Percentiles rank a stretch among this genome's conserved stretches.
Conservation (phyloP, 2,797 vertebrate species). For the Mionectes olivaceus region DNA sequence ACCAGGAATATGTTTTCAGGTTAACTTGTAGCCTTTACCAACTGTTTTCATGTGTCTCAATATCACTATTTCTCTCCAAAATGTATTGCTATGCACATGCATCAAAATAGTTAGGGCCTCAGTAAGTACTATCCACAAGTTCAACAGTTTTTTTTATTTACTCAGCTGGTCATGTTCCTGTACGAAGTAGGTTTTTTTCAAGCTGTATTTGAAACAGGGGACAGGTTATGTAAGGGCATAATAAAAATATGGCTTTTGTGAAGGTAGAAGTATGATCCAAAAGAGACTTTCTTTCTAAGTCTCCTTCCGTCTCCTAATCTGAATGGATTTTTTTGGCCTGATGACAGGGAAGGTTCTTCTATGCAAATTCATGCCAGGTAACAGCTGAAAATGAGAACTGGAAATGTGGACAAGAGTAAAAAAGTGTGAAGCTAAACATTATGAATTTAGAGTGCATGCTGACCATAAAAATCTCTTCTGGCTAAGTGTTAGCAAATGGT, state of each 20-base stretch:
- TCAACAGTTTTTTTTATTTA: conserved; percentile 66
- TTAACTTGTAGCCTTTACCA: conserved; percentile 14
- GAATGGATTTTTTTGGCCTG: conserved; percentile 36
- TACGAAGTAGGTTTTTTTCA: neutral
- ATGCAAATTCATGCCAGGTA: neutral
- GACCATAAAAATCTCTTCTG: conserved; percentile 49
- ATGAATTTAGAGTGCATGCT: conserved; percentile 4
- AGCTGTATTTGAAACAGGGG: conserved; percentile 41
- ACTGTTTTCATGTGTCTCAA: conserved; percentile 37
- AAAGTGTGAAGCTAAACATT: neutral
- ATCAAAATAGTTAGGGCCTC: conserved; percentile 48
- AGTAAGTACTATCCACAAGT: conserved; percentile 31
- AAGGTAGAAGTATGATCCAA: conserved; percentile 33
- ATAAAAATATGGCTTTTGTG: conserved; percentile 48
- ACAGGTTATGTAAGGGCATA: conserved; percentile 64
- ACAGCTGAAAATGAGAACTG: conserved; percentile 22
- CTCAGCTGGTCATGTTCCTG: conserved; percentile 67
- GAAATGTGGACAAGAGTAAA: neutral
- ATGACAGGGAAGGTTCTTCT: neutral
- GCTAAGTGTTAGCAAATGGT: conserved; percentile 58
- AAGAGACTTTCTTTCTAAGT: conserved; percentile 41
- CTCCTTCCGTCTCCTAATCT: conserved; percentile 36
- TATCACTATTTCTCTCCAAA: conserved; percentile 25
- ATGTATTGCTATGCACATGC: conserved; percentile 29
- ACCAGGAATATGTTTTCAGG: conserved; percentile 56